A percentile compares a stretch with the other conserved stretches of the same genome.
These are phyloP conservation scores for Phalacrocorax pelagicus DNA, from an alignment of 2,113 vertebrate genomes.

Conservation along the genomic window DNA sequence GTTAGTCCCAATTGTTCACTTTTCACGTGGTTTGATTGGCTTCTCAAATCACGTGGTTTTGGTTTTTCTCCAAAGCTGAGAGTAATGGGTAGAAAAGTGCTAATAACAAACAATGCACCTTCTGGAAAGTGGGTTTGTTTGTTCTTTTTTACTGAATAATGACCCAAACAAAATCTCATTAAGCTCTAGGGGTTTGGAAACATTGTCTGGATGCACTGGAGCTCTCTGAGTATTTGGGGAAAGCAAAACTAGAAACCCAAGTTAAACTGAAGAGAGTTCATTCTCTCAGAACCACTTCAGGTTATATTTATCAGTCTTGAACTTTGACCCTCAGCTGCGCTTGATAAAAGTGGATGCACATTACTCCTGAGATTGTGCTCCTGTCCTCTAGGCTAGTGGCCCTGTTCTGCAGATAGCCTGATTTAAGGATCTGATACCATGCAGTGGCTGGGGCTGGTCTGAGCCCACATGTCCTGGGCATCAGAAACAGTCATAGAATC, in stretches of 20 bases:
- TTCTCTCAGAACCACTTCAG: neutral
- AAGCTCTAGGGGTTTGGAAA: neutral
- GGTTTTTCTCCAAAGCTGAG: neutral
- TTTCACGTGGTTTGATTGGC: neutral
- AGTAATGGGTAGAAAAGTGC: neutral
- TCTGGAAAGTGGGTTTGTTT: neutral
- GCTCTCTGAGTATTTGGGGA: neutral
- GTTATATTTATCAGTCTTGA: neutral
- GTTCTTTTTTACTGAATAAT: neutral
- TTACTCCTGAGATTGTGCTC: neutral
- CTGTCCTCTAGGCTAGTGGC: neutral
- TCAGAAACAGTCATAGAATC: neutral
- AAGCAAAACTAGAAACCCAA: neutral
- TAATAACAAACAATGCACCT: neutral
- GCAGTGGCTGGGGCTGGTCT: neutral
- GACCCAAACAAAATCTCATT: neutral
- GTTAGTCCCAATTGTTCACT: conserved; percentile 24
- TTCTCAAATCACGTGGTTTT: neutral
- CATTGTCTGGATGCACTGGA: neutral
- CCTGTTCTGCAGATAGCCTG: neutral
- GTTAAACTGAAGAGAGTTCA: neutral
- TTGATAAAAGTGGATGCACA: neutral
- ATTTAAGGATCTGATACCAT: neutral
- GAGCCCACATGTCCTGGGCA: accelerated
- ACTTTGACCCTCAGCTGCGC: neutral